These are phyloP conservation scores for Dromas ardeola DNA, from an alignment of 2,113 vertebrate species.

Conservation along the genomic window DNA sequence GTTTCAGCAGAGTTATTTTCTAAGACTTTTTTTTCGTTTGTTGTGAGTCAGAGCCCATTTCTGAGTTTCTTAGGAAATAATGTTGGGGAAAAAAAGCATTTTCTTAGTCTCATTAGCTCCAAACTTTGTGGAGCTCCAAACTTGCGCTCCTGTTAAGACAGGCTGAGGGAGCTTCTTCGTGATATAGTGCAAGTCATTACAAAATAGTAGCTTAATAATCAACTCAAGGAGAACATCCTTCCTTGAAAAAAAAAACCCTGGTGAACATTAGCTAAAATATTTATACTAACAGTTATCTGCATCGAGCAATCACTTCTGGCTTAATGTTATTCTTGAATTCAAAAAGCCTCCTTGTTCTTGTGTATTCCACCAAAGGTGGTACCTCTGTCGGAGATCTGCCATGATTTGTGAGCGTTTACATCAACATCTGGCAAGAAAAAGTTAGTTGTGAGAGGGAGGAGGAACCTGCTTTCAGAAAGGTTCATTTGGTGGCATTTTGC, in stretches of 20 bases:
- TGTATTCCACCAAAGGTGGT: not conserved
- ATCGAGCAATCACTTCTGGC: not conserved
- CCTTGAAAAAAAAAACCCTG: not conserved
- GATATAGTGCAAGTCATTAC: not conserved
- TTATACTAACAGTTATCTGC: not conserved
- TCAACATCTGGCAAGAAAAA: not conserved
- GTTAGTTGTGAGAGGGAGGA: not conserved
- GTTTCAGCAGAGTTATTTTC: not conserved
- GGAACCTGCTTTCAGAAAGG: not conserved
- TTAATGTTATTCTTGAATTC: not conserved
- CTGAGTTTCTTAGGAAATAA: not conserved
- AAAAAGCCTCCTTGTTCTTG: not conserved
- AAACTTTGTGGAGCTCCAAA: not conserved
- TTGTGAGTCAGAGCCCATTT: not conserved
- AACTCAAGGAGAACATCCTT: not conserved
- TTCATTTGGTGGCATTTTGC: not conserved
- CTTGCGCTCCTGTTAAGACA: not conserved
- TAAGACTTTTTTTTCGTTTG: not conserved
- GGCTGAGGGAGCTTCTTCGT: not conserved
- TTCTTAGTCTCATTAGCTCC: not conserved
- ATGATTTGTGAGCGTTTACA: not conserved
- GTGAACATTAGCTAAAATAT: not conserved
- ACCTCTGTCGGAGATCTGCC: not conserved
- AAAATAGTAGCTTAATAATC: not conserved
- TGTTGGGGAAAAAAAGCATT: not conserved